These are phyloP conservation scores for Smutsia temminckii DNA, from an alignment of 2,797 vertebrate species.

Conservation along the genomic window DNA sequence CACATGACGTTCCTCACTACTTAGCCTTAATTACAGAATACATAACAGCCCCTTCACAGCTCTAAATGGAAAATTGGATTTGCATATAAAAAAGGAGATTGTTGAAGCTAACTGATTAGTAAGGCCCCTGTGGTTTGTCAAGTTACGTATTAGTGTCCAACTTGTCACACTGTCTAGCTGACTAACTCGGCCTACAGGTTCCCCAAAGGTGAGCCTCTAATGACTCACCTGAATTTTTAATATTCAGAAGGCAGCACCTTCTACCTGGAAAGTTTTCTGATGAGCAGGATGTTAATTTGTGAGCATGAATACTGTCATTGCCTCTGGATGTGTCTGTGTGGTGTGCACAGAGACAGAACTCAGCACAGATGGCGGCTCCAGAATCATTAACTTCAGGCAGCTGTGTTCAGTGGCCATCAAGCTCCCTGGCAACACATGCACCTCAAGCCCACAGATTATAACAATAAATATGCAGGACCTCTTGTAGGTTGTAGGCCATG, in stretches of 20 bases:
- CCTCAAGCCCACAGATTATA: neutral
- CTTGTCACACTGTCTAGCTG: slow-evolving; percentile 34
- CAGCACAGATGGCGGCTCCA: neutral
- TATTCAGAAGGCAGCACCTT: neutral
- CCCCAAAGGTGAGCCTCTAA: neutral
- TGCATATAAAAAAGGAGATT: neutral
- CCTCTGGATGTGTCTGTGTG: neutral
- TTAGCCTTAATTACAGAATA: neutral
- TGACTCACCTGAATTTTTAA: slow-evolving; percentile 58
- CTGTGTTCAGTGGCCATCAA: neutral
- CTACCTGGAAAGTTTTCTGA: slow-evolving; percentile 16
- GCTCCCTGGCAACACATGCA: neutral
- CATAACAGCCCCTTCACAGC: neutral
- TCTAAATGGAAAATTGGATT: neutral
- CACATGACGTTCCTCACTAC: neutral
- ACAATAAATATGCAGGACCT: neutral
- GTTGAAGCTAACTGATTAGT: slow-evolving; percentile 18
- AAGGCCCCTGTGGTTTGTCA: slow-evolving; percentile 12
- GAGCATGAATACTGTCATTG: neutral
- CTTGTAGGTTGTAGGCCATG: slow-evolving; percentile 59
- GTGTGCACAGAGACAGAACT: neutral
- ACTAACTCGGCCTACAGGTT: slow-evolving; percentile 32
- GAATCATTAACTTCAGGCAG: neutral
- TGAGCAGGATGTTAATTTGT: neutral
- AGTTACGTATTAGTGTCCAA: neutral